Base-by-base conservation (phyloP, 2,888 invertebrate species). In the Polylopha cassiicola region DNA sequence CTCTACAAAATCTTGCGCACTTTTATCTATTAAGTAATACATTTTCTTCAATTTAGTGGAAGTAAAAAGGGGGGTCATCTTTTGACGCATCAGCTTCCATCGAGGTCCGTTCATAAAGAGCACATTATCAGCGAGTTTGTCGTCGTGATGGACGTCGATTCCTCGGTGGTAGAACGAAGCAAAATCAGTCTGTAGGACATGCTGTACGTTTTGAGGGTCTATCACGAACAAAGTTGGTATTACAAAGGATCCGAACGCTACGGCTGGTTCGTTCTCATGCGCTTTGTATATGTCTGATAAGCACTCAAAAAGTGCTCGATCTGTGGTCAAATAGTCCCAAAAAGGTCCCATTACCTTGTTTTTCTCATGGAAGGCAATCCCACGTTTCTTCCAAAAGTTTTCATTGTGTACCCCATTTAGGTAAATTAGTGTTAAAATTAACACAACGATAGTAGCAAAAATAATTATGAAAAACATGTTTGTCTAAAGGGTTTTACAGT, bases 1-100 rank as follows among this genome's bases (percentile, higher is more conserved):
- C 1, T 64, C 50, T 1, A 72, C 55, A 18, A 74, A 76, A 42
- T 76, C 73, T 36, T 58, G 54, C 0, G 70, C 71, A 24, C 70
- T 65, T 32, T 64, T 70, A n/a, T 70, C 69, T 14, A 77, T 65
- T 1, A 75, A 67, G 28, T 65, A 67, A 43, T 66, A 78, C 73
- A 82, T 73, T 15, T 70, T 76, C 36, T 63, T 73, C n/a, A 81
- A 51, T 46, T 80, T 81, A 0, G 58, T 50, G 0, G 63, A 53
- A 0, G 77, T 76, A 42, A 82, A 81, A 0, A 73, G 52, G 0
- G 80, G 74, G 0, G 72, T 65, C 42, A 84, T 48, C 32, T 65
- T 76, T 18, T 76, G 74, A 6, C 79, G 55, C 6, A 77, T 55
- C 4, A 68, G 47, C 38, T 73, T 72, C 84, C 80, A 82, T 43